Evolutionary conservation across 2,888 invertebrate species (phyloP).

Genomic region (Junonia oenone): DNA sequence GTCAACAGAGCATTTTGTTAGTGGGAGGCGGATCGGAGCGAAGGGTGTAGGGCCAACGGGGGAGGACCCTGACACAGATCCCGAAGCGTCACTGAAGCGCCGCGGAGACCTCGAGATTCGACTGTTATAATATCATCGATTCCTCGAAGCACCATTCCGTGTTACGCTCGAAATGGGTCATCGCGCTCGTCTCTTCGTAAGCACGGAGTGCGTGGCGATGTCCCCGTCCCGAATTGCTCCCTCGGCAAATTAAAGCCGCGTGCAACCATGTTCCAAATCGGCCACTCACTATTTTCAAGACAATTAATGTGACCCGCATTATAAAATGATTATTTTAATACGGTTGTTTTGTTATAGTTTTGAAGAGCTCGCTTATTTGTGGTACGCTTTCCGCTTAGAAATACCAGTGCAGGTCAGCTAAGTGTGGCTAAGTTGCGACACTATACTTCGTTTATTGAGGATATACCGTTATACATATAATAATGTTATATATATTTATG

Average conservation of each 20-base stretch:
- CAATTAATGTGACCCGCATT: slow-evolving; percentile 45
- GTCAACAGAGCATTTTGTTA: slow-evolving; percentile 44
- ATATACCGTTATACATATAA: background rate
- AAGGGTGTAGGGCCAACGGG: slow-evolving; percentile 63
- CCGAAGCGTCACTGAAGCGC: slow-evolving; percentile 66
- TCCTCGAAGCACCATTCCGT: slow-evolving; percentile 59
- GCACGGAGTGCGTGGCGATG: slow-evolving; percentile 54
- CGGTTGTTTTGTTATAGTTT: background rate
- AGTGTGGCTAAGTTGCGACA: slow-evolving; percentile 44
- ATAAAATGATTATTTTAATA: background rate
- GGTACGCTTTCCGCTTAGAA: background rate
- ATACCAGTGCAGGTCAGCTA: slow-evolving; percentile 28
- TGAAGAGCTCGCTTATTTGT: background rate
- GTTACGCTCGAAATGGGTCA: slow-evolving; percentile 74
- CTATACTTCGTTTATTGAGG: slow-evolving; percentile 19
- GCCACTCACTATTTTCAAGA: slow-evolving; percentile 6
- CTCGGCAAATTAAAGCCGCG: slow-evolving; percentile 56
- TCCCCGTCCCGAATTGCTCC: slow-evolving; percentile 68
- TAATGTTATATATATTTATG: background rate
- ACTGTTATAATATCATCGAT: slow-evolving; percentile 69
- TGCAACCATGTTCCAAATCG: slow-evolving; percentile 11
- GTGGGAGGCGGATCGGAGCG: slow-evolving; percentile 44
- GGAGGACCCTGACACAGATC: slow-evolving; percentile 77
- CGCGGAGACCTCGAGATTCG: slow-evolving; percentile 68
- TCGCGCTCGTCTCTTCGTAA: slow-evolving; percentile 52